phyloP scores from a whole-genome alignment of 2,797 vertebrate species.

The Geotrypetes seraphini region DNA sequence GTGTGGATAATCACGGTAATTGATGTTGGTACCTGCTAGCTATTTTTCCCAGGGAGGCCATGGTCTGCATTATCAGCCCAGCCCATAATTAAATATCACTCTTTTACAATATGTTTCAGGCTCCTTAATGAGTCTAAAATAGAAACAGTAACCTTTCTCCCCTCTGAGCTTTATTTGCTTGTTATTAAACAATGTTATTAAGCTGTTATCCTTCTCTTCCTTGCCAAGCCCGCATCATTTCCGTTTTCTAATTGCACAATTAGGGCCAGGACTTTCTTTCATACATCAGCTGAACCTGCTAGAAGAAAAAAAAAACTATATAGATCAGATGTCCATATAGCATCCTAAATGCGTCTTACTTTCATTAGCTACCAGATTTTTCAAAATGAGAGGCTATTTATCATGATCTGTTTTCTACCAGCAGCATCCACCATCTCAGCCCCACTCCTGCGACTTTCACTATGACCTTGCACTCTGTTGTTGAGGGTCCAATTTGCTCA shows the following conservation, averaged over 20 bases:
- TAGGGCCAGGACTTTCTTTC: constrained; percentile 89
- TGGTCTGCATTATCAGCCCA: constrained; percentile 68
- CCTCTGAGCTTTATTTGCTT: constrained; percentile 69
- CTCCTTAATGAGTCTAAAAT: constrained; percentile 72
- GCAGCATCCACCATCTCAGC: constrained; percentile 64
- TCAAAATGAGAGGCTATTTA: constrained; percentile 92
- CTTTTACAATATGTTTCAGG: constrained; percentile 69
- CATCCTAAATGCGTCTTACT: constrained; percentile 66
- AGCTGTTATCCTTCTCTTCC: constrained; percentile 60
- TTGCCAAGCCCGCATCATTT: constrained; percentile 79
- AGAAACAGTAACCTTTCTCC: constrained; percentile 62
- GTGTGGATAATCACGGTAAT: constrained; percentile 68
- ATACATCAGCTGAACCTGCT: constrained; percentile 85
- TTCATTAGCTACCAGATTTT: constrained; percentile 91
- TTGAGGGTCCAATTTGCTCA: constrained; percentile 82
- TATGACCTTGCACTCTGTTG: constrained; percentile 80
- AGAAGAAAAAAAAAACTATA: constrained; percentile 30
- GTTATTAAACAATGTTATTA: constrained; percentile 75
- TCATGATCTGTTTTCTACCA: constrained; percentile 88
- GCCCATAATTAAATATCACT: constrained; percentile 75
- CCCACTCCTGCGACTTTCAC: constrained; percentile 74
- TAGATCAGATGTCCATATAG: constrained; percentile 60
- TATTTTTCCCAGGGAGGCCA: constrained; percentile 64
- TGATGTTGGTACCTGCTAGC: constrained; percentile 57
- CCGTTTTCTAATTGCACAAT: constrained; percentile 98